Base-by-base conservation (phyloP, 2,888 invertebrate species). In the Alcis repandata region DNA sequence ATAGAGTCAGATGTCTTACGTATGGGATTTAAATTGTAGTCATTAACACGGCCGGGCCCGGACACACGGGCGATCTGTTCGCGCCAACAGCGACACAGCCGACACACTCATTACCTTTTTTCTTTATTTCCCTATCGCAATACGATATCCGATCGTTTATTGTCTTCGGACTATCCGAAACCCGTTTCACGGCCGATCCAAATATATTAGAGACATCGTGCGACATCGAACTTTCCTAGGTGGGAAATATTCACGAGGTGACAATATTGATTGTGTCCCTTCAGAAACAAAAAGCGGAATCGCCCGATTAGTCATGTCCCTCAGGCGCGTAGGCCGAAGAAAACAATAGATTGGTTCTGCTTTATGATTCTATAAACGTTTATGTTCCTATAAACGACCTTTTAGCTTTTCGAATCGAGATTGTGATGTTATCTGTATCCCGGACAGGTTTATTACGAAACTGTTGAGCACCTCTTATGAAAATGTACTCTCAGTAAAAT, bases 331-430 rank as follows among this genome's bases (percentile, higher is more conserved):
- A 90, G 92, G 90, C 79, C 79, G 88, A 77, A 82, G 78, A 85
- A 88, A 87, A 93, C 92, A 92, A 93, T 92, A 89, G 89, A 90
- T 91, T 85, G 90, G 85, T 82, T 85, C 86, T 90, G 87, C 83
- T 93, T 92, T 93, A 92, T 91, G 92, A 91, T 89, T 92, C 90
- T 86, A 92, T 91, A 92, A 93, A 91, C 90, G 89, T 92, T 92
- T 90, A 93, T 92, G 88, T 86, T 80, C 86, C 86, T 86, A 89
- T 91, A 91, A 92, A 91, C 87, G 90, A 85, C 83, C 83, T 90
- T 90, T 91, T 90, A 88, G 88, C 88, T 90, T 90, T 91, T 85
- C 87, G 87, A 84, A 82, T 83, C 74, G 76, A 88, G 86, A 88
- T 90, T 88, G 86, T 86, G 91, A 91, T 91, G 84, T 86, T 91